These are phyloP conservation scores for Dastarcus helophoroides DNA, from an alignment of 2,888 invertebrate species.

Conservation along the genomic window DNA sequence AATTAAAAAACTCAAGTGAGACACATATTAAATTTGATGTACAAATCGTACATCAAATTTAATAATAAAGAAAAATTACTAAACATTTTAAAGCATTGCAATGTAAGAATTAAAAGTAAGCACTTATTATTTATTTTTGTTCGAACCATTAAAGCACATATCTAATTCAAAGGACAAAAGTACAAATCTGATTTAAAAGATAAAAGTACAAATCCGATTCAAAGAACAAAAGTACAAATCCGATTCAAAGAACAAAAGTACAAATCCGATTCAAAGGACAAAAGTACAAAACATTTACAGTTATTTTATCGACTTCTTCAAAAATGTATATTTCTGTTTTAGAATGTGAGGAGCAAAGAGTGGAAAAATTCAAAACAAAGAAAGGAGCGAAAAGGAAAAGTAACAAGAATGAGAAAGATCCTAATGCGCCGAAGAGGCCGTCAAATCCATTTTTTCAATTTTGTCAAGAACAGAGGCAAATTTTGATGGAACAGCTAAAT, in stretches of 20 bases:
- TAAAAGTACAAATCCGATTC: too few relatives aligned
- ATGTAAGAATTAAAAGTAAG: too few relatives aligned
- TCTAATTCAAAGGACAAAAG: too few relatives aligned
- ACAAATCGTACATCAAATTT: too few relatives aligned
- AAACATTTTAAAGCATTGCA: too few relatives aligned
- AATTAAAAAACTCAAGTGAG: too few relatives aligned
- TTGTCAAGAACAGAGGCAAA: constrained; percentile 66
- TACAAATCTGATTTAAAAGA: too few relatives aligned
- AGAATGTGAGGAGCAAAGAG: constrained; percentile 25
- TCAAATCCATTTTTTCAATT: constrained; percentile 74
- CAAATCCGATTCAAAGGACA: neutral
- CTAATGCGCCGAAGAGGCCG: constrained; percentile 67
- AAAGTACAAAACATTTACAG: constrained; percentile 6
- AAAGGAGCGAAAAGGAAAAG: constrained; percentile 47
- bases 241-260: neutral
- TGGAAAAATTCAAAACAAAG: constrained; percentile 26
- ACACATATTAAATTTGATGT: too few relatives aligned
- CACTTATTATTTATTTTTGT: too few relatives aligned
- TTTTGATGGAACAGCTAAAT: constrained; percentile 54
- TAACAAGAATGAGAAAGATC: constrained; percentile 49
- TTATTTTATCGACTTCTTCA: neutral
- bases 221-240: too few relatives aligned
- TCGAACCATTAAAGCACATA: too few relatives aligned
- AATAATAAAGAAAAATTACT: too few relatives aligned
- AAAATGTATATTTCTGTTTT: constrained; percentile 7